Evolutionary conservation across 2,797 vertebrate species (phyloP), one percentile per base, ranked within the genome.

Genomic region (Siniperca scherzeri): DNA sequence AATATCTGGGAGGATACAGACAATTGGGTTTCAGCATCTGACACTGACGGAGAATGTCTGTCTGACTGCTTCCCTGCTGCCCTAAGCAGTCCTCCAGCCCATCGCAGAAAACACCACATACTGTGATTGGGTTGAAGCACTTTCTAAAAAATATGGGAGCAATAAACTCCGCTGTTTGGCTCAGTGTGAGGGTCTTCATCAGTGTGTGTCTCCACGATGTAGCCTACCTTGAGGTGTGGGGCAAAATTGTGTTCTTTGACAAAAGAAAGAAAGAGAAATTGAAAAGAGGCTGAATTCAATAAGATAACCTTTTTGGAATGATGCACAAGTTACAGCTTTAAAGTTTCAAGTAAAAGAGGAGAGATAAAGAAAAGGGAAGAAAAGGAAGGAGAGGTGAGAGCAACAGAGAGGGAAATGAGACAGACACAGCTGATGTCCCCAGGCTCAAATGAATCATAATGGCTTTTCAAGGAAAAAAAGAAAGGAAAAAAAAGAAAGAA

Each of bases 1-100:
- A 92, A 92, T 92, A 91, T 92, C 87, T 86, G 89, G 86, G 84
- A 88, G 85, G 88, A 89, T 85, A 82, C 84, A 90, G 86, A 87
- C 91, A 91, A 91, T 89, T 93, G 85, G 86, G 84, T 91, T 91
- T 91, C 71, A 82, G 82, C 80, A 85, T 87, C 83, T 71, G 84
- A 91, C 87, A 88, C 78, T 88, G 89, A 90, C 17, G 33, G 82
- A 89, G 59, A 67, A 86, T 50, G 75, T 85, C 85, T 88, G 81
- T 84, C 77, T 78, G 79, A 65, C 81, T 80, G 81, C 66, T 46
- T 84, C 70, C 81, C 84, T 80, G 89, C 82, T 83, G 89, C 84
- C 83, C 74, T 42, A 55, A 87, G 88, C 87, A 87, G 70, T 84
- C 70, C 68, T 80, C 77, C 53, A 76, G 60, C 74, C 48, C 74